Percentiles rank a stretch among this genome's conserved stretches.
phyloP scores from a whole-genome alignment of 2,888 invertebrate species.

The Ectemnius lituratus region DNA sequence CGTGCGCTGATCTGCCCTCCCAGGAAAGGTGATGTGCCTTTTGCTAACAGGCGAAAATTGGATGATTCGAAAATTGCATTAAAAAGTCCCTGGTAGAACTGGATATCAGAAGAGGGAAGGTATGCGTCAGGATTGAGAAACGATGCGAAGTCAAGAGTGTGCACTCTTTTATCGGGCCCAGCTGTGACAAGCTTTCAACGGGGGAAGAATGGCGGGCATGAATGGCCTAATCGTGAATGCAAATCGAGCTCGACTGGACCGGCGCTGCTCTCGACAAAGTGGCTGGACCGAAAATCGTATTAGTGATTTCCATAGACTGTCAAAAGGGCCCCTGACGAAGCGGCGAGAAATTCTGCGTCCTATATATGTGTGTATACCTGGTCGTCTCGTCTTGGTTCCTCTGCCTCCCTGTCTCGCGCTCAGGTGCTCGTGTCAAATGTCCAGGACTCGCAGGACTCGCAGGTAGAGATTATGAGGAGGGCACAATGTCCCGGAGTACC shows the following conservation, averaged over 20 bases:
- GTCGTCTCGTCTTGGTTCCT: background rate
- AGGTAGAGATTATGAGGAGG: conserved; percentile 58
- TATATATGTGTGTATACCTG: conserved; percentile 12
- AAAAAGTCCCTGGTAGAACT: background rate
- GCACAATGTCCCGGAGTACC: conserved; percentile 50
- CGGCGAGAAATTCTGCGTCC: conserved; percentile 35
- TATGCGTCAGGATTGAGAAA: background rate
- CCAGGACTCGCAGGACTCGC: conserved; percentile 33
- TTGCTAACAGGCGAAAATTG: background rate
- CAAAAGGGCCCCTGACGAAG: conserved; percentile 2
- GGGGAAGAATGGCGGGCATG: background rate
- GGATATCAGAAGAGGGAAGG: background rate
- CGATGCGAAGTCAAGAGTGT: background rate
- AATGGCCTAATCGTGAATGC: conserved; percentile 7
- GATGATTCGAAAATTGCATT: background rate
- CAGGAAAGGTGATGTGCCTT: too few relatives aligned
- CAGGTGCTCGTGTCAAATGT: conserved; percentile 56
- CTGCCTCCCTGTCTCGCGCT: background rate
- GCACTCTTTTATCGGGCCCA: background rate
- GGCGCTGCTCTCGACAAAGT: background rate
- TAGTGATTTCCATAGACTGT: conserved; percentile 3
- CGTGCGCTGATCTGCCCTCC: too few relatives aligned
- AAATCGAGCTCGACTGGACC: background rate
- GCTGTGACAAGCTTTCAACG: conserved; percentile 1
- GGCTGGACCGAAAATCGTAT: conserved; percentile 1